Conservation (phyloP, 2,113 vertebrate species). For the Cryptomyrus ogoouensis region DNA sequence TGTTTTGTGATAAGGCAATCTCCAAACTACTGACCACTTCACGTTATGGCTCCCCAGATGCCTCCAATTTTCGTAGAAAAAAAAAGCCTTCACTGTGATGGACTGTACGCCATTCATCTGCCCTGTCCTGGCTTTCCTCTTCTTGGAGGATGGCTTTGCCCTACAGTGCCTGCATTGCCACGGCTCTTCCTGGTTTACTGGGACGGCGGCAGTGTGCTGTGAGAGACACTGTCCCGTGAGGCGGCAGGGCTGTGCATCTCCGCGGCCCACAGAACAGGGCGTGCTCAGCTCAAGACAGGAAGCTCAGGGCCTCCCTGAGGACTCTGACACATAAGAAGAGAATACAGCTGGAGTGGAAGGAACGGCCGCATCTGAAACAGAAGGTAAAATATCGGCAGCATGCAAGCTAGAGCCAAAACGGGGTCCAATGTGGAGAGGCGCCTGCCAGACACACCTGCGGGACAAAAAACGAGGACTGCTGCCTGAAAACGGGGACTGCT, state of each 20-base stretch:
- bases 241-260: background rate
- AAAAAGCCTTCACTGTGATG: constrained; percentile 33
- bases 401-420: constrained; percentile 46
- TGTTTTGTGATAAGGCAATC: background rate
- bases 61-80: constrained; percentile 23
- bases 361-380: constrained; percentile 85
- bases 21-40: constrained; percentile 26
- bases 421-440: background rate
- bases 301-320: constrained; percentile 65
- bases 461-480: too few relatives aligned
- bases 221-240: background rate
- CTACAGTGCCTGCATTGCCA: background rate
- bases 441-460: background rate
- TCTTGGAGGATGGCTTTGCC: background rate
- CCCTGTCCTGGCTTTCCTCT: background rate
- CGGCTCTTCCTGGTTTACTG: background rate
- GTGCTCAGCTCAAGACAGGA: constrained; percentile 47
- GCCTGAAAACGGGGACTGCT: too few relatives aligned
- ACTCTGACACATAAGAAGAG: constrained; percentile 77
- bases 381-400: constrained; percentile 71
- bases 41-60: constrained; percentile 29
- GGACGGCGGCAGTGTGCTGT: background rate
- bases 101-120: constrained; percentile 11
- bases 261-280: background rate
- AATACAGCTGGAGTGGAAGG: constrained; percentile 83